A percentile compares a stretch with the other conserved stretches of the same genome.
Evolutionary conservation across 2,888 invertebrate genomes (phyloP).

Genomic region (Cheilosia impressa): DNA sequence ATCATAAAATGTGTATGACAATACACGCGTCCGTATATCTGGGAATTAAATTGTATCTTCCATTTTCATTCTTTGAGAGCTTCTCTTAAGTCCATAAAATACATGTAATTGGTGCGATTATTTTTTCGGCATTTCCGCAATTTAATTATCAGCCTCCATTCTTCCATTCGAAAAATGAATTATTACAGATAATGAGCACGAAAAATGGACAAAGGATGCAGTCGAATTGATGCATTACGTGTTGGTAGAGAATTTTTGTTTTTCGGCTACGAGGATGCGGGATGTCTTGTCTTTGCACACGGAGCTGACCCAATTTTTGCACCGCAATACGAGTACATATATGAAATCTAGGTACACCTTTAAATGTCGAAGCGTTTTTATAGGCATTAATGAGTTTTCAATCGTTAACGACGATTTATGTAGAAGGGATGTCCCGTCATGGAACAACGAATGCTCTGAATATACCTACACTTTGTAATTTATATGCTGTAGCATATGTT

Average conservation of each 20-base stretch:
- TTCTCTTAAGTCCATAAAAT: background rate
- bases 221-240: background rate
- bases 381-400: conserved; percentile 13
- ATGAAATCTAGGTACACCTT: background rate
- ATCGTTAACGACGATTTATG: conserved; percentile 41
- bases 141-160: conserved; percentile 5
- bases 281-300: background rate
- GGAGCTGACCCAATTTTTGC: conserved; percentile 10
- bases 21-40: background rate
- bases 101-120: background rate
- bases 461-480: conserved; percentile 47
- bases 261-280: background rate
- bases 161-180: background rate
- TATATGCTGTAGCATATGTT: conserved; percentile 39
- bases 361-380: background rate
- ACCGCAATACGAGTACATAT: background rate
- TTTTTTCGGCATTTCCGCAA: background rate
- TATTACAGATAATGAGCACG: conserved; percentile 13
- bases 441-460: conserved; percentile 12
- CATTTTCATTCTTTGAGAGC: background rate
- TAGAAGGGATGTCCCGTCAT: conserved; percentile 11
- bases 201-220: conserved; percentile 16
- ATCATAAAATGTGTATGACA: background rate
- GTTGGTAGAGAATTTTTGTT: background rate
- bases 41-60: background rate